These are phyloP conservation scores for Larimichthys crocea DNA, from an alignment of 2,113 vertebrate species.

Conservation along the genomic window DNA sequence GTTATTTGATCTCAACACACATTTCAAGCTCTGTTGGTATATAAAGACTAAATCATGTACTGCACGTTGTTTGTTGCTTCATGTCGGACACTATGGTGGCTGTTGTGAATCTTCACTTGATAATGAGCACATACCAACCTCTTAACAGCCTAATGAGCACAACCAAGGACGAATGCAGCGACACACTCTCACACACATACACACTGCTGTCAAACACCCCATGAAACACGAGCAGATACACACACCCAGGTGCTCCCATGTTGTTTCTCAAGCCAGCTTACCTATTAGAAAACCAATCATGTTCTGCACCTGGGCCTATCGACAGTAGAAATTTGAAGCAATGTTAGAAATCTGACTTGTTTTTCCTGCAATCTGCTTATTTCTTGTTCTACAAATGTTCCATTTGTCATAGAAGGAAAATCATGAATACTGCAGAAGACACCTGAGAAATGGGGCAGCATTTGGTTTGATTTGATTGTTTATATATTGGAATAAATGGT, in stretches of 20 bases:
- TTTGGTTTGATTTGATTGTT: constrained; percentile 41
- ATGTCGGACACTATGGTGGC: constrained; percentile 17
- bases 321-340: constrained; percentile 24
- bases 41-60: constrained; percentile 2
- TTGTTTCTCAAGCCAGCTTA: constrained; percentile 54
- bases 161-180: constrained; percentile 29
- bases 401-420: constrained; percentile 49
- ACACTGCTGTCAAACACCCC: constrained; percentile 43
- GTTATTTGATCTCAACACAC: constrained; percentile 8
- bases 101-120: constrained; percentile 34
- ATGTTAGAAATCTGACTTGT: constrained; percentile 42
- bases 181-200: constrained; percentile 40
- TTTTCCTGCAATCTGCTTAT: constrained; percentile 60
- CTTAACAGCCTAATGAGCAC: constrained; percentile 55
- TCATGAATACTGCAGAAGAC: constrained; percentile 28
- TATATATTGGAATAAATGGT: constrained; percentile 59
- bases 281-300: constrained; percentile 79
- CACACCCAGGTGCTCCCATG: constrained; percentile 65
- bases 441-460: constrained; percentile 41
- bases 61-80: constrained; percentile 1
- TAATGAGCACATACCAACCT: constrained; percentile 57
- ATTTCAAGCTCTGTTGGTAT: neutral
- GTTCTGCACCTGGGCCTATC: constrained; percentile 74
- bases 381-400: constrained; percentile 55
- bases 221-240: constrained; percentile 41